phyloP scores from a whole-genome alignment of 2,888 invertebrate species.

The Lottia scabra region DNA sequence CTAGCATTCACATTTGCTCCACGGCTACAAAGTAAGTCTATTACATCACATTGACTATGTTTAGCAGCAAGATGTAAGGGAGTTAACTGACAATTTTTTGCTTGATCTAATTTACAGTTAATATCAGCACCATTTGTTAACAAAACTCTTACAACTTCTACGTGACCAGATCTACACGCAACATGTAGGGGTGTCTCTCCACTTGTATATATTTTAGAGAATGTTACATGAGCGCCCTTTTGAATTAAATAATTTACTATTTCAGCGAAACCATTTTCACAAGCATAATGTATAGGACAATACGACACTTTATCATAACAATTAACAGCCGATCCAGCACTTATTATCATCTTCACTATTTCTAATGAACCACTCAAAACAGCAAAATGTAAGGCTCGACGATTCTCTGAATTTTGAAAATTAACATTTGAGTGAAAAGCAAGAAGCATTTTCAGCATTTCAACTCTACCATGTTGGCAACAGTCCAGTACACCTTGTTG shows the following conservation, averaged over 20 bases:
- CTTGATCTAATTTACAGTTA: slow-evolving; percentile 35
- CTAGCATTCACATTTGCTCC: slow-evolving; percentile 12
- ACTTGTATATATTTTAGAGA: slow-evolving; percentile 16
- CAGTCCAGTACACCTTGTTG: not conserved
- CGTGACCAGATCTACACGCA: slow-evolving; percentile 36
- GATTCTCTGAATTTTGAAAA: not conserved
- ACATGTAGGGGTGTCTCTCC: slow-evolving; percentile 35
- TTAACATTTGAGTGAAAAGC: not conserved
- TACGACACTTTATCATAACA: slow-evolving; percentile 34
- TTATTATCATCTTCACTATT: slow-evolving; percentile 33
- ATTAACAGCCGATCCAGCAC: slow-evolving; percentile 31
- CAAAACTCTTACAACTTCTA: slow-evolving; percentile 24
- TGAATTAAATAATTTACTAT: slow-evolving; percentile 29
- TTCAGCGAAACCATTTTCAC: slow-evolving; percentile 35
- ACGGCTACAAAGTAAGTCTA: slow-evolving; percentile 26
- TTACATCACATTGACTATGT: slow-evolving; percentile 32
- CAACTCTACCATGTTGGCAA: not conserved
- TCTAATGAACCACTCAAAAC: slow-evolving; percentile 40
- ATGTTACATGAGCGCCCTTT: slow-evolving; percentile 34
- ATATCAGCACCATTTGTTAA: slow-evolving; percentile 34
- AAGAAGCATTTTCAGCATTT: not conserved
- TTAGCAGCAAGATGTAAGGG: slow-evolving; percentile 44
- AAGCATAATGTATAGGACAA: slow-evolving; percentile 36
- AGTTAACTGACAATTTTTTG: slow-evolving; percentile 31
- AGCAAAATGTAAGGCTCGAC: slow-evolving; percentile 41